Evolutionary conservation across 1,140 invertebrate genomes (phyloP).

Genomic region (Ceratina japonica): DNA sequence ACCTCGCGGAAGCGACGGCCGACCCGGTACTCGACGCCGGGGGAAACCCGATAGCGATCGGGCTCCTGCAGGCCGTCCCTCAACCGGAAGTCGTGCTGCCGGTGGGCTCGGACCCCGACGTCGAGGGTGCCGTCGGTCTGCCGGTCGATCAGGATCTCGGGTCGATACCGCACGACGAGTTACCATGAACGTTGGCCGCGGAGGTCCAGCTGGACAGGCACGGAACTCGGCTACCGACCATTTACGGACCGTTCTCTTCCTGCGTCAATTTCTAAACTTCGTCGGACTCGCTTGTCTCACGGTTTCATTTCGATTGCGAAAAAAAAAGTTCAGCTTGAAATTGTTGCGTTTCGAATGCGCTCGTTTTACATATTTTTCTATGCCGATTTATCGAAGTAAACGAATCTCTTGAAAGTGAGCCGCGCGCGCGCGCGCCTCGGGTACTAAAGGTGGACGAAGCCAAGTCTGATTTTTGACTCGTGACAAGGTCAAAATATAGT

Average conservation of each 20-base stretch:
- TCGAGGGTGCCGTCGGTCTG: conserved; percentile 68
- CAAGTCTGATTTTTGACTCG: conserved; percentile 19
- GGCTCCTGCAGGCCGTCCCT: conserved; percentile 44
- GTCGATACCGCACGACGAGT: conserved; percentile 57
- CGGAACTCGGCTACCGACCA: conserved; percentile 16
- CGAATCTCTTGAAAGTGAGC: background rate
- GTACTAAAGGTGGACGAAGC: background rate
- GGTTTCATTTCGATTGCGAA: conserved; percentile 1
- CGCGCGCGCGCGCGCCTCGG: background rate
- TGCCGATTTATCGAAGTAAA: background rate
- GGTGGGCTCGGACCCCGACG: conserved; percentile 69
- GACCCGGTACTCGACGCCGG: conserved; percentile 86
- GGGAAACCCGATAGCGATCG: conserved; percentile 79
- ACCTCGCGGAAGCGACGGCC: conserved; percentile 94
- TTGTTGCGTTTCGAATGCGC: conserved; percentile 10
- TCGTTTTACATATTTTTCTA: conserved; percentile 28
- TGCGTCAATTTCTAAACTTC: conserved; percentile 41
- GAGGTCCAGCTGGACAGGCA: background rate
- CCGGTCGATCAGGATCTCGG: conserved; percentile 59
- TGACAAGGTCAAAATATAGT: background rate
- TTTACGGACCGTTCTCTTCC: conserved; percentile 38
- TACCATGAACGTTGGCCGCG: conserved; percentile 45
- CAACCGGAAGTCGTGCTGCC: conserved; percentile 64
- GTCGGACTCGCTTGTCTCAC: conserved; percentile 24
- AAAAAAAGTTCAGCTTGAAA: background rate